Percentiles rank a stretch among this genome's conserved stretches.
Conservation (phyloP, 2,113 vertebrate species). For the Vidua chalybeata region DNA sequence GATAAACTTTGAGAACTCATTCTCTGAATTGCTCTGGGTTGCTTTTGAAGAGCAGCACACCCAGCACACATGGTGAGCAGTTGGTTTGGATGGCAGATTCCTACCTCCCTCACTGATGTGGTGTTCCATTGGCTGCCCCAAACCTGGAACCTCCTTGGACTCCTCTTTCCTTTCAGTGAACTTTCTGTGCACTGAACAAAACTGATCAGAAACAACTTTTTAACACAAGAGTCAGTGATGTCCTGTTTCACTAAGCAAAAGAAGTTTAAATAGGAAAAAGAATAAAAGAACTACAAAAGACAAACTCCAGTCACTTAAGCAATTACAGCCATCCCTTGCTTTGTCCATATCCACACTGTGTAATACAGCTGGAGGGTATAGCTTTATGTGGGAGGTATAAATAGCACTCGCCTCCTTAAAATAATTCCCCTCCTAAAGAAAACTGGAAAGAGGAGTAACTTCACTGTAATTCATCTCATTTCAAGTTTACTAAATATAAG, state of each 20-base stretch:
- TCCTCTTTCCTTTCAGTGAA: neutral
- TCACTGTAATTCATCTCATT: neutral
- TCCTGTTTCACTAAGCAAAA: neutral
- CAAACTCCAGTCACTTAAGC: neutral
- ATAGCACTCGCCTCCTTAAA: neutral
- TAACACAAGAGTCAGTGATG: neutral
- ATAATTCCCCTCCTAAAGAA: neutral
- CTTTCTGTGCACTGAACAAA: neutral
- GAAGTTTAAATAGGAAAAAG: neutral
- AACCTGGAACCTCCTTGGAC: neutral
- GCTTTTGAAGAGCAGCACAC: neutral
- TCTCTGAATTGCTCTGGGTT: neutral
- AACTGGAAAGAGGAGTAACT: neutral
- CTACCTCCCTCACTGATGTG: neutral
- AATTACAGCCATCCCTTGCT: neutral
- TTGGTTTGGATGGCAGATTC: neutral
- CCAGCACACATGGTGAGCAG: neutral
- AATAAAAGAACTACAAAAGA: neutral
- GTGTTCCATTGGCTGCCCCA: neutral
- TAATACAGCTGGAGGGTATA: neutral
- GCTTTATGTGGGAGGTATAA: neutral
- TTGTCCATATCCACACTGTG: neutral
- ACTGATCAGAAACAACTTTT: neutral
- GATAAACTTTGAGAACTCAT: neutral
- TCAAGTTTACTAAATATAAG: slow-evolving; percentile 33